These are phyloP conservation scores for Habropoda laboriosa DNA, from an alignment of 1,140 invertebrate genomes.

Conservation along the genomic window DNA sequence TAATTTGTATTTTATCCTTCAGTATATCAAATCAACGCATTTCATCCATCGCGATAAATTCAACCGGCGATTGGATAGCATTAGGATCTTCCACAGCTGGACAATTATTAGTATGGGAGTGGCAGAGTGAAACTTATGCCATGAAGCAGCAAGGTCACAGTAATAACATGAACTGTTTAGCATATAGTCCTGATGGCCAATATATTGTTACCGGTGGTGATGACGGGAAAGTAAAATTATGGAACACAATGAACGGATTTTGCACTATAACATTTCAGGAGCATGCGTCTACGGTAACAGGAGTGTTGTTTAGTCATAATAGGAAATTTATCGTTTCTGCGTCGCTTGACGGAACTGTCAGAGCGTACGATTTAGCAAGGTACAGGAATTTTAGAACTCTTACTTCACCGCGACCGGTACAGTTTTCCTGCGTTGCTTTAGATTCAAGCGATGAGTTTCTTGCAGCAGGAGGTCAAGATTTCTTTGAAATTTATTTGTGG, in stretches of 20 bases:
- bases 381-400: constrained; percentile 99
- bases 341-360: constrained; percentile 96
- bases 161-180: constrained; percentile 92
- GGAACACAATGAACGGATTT: constrained; percentile 95
- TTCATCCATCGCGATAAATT: constrained; percentile 91
- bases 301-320: constrained; percentile 92
- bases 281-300: constrained; percentile 91
- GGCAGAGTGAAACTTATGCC: constrained; percentile 99
- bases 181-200: constrained; percentile 95
- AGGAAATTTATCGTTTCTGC: constrained; percentile 95
- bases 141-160: constrained; percentile 98
- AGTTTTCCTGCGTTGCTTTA: constrained; percentile 95
- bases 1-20: constrained; percentile 42
- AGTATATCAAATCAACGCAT: constrained; percentile 92
- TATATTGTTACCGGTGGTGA: constrained; percentile 96
- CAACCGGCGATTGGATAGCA: constrained; percentile 97
- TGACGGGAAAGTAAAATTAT: constrained; percentile 98
- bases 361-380: constrained; percentile 96
- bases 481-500: constrained; percentile 98
- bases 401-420: constrained; percentile 93
- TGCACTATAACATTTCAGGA: constrained; percentile 97
- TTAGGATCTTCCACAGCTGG: constrained; percentile 92
- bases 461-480: constrained; percentile 95
- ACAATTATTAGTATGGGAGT: constrained; percentile 98
- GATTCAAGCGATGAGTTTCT: constrained; percentile 95